Base-by-base conservation (phyloP, 2,113 vertebrate genomes). In the Stigmatopora nigra region DNA sequence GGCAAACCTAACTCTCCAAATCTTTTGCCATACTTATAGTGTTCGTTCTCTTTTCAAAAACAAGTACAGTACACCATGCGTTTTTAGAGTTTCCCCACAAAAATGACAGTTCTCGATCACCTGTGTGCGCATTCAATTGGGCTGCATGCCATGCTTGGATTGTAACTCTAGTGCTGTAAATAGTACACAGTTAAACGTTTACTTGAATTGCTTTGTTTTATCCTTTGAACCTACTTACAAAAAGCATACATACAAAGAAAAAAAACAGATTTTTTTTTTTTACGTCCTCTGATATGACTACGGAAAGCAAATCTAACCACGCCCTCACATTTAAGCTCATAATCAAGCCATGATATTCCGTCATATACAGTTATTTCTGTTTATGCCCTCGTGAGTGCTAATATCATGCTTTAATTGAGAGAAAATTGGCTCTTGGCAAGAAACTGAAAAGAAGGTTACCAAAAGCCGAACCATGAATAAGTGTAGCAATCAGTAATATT, bases 381-480 rank as follows among this genome's bases (percentile, higher is more conserved):
- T 89, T 89, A 87, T 80, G 85, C 86, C 87, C 84, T 87, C 83
- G 80, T 88, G 84, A 88, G 83, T 83, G 83, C 80, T 90, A 90
- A 92, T 91, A 90, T 91, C 90, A 92, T 90, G 90, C 88, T 91
- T 90, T 91, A 92, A 91, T 92, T 91, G 86, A 90, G 87, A 88
- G 86, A 87, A 91, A 91, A 91, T 91, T 91, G 88, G 86, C 88
- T 88, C 87, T 84, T 88, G 88, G 88, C 88, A 86, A 90, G 88
- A 88, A 91, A 88, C 84, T 86, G 86, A 89, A 87, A 89, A 89
- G 86, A 89, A 90, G 85, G 85, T 86, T 88, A 86, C 85, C 85
- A 86, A 88, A 89, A 82, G 79, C 87, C 82, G 87, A 84, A 89
- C 88, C 89, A 89, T 89, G 90, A 86, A 91, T 91, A 92, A 91